Base-by-base conservation (phyloP, 1,140 invertebrate genomes). In the Muscidifurax raptorellus region DNA sequence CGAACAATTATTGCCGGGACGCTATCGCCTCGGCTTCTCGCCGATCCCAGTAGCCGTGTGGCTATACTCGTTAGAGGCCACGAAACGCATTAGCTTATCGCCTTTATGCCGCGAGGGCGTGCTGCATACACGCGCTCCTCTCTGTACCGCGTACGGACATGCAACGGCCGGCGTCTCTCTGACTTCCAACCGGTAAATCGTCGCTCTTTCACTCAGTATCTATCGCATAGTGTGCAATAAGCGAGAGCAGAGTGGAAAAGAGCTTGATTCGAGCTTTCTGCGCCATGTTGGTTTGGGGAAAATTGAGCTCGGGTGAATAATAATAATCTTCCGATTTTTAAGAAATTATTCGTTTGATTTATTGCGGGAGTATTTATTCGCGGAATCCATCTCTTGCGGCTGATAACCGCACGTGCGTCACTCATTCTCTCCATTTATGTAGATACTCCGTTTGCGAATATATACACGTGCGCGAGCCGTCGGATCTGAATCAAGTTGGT, bases 51-150 rank as follows among this genome's bases (percentile, higher is more conserved):
- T 74, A 40, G 32, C 13, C 28, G 32, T 69, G 27, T 28, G 22
- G 28, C 32, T 32, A 18, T 69, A 69, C 88, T 89, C 89, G 89
- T 89, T 90, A 90, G 87, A 89, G 30, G 83, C 86, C 89, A 88
- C 88, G 86, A 84, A 89, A 90, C 84, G 87, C 89, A 90, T 90
- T 90, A 89, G 89, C 89, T 90, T 90, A 90, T 90, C 89, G 75
- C 84, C 64, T 59, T 74, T 59, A 59, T 59, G 6, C 27, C 67
- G 67, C 12, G 67, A 71, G 27, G 30, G 27, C 67, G 30, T 71
- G 67, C 30, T 71, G 27, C 27, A 12, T 27, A 12, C 25, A 27
- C 12, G 13, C 27, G 67, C 25, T 0, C 1, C 27, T 28, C 67
- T 71, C 27, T 71, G 6, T 18, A 22, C 52, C 52, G n/a, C n/a